phyloP scores from a whole-genome alignment of 2,113 vertebrate genomes.

The Leptosomus discolor region DNA sequence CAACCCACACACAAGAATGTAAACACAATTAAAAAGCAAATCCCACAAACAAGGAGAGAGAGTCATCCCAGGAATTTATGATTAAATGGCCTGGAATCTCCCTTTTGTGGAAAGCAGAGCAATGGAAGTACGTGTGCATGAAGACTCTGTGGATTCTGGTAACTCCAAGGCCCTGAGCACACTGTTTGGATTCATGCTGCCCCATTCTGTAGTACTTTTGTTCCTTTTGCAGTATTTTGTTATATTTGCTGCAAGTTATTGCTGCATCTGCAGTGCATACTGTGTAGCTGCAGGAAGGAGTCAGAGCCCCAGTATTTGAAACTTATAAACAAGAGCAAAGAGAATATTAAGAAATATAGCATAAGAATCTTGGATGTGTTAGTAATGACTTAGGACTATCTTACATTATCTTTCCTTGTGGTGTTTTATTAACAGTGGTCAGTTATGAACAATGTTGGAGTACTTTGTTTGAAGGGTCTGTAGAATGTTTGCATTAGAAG shows the following conservation, averaged over 20 bases:
- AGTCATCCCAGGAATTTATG: conserved; percentile 58
- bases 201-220: neutral
- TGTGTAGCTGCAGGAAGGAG: neutral
- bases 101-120: conserved; percentile 29
- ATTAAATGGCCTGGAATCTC: conserved; percentile 61
- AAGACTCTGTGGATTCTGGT: neutral
- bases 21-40: conserved; percentile 52
- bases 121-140: fast-evolving
- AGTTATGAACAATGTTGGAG: neutral
- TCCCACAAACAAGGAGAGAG: conserved; percentile 37
- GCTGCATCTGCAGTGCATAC: neutral
- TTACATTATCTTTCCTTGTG: neutral
- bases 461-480: neutral
- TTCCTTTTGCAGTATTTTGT: neutral
- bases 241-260: neutral
- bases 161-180: neutral
- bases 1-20: conserved; percentile 59
- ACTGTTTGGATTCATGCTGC: neutral
- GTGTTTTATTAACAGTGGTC: neutral
- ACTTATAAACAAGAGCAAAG: neutral
- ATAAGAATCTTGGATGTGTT: neutral
- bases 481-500: neutral
- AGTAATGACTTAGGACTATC: neutral
- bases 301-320: neutral
- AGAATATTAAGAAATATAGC: neutral